These are phyloP conservation scores for Menura novaehollandiae DNA, from an alignment of 2,113 vertebrate genomes.

Conservation along the genomic window DNA sequence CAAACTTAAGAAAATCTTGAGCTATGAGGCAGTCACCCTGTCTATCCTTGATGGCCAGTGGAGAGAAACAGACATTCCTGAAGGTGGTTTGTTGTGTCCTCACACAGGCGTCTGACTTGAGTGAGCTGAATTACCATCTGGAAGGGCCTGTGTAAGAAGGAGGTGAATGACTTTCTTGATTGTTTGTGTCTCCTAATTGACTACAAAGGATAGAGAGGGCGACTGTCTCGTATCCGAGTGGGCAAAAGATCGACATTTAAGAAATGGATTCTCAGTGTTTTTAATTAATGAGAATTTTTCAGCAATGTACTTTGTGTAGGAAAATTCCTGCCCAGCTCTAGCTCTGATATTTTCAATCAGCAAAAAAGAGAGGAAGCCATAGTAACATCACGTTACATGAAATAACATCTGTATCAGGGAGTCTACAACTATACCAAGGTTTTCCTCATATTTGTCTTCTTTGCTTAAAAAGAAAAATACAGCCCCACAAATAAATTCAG, in stretches of 20 bases:
- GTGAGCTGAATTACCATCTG: not conserved
- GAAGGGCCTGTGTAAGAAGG: not conserved
- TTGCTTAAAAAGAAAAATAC: not conserved
- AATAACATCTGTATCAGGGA: not conserved
- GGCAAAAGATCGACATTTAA: not conserved
- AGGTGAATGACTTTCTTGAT: not conserved
- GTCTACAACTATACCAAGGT: not conserved
- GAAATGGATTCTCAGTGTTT: not conserved
- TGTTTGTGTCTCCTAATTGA: not conserved
- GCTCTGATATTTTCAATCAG: not conserved
- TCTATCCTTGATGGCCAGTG: not conserved
- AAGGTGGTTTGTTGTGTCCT: not conserved
- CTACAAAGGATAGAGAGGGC: not conserved
- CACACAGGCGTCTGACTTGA: not conserved
- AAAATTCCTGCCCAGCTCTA: not conserved
- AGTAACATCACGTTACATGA: not conserved
- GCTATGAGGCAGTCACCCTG: not conserved
- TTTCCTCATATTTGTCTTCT: not conserved
- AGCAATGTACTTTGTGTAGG: not conserved
- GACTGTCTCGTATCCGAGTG: accelerated
- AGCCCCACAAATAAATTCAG: not conserved
- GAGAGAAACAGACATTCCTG: not conserved
- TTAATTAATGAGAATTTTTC: not conserved
- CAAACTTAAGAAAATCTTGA: not conserved
- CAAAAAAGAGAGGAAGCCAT: not conserved